Evolutionary conservation across 2,888 invertebrate species (phyloP), one percentile per base, ranked within the genome.

Genomic region (Rhopalosiphum nymphaeae): DNA sequence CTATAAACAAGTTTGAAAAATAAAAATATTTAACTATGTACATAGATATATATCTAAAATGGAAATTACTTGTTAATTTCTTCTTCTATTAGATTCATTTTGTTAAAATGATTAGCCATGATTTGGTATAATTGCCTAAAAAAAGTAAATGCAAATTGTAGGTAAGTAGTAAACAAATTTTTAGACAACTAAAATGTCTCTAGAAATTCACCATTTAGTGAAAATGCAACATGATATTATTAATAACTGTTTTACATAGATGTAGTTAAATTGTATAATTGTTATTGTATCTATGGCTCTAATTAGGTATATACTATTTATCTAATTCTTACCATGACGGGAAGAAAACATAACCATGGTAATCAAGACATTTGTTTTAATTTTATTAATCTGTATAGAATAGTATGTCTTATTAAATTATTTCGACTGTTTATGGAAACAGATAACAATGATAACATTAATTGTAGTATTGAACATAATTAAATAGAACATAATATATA

Each of bases 41-140:
- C 53, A 16, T 53, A 53, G 49, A 49, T 53, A 53, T 16, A 53
- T 16, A 53, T 21, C 13, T 44, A 46, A 57, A 49, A 21, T 7
- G 0, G 26, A 13, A 36, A n/a, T 91, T 91, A 91, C 91, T 53
- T 91, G 26, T 78, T 49, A 36, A 91, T 78, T 91, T 91, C 78
- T 49, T 91, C 49, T 49, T 91, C 42, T 49, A 78, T 78, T 11
- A 11, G n/a, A 36, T 91, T 78, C 11, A 89, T 89, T 61, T 61
- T 44, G 16, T 61, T 61, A 3, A 89, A 89, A 89, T 44, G 1
- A 61, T 61, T 87, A 29, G n/a, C 7, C 44, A 44, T 89, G 61
- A n/a, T 46, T 89, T 29, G 7, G 16, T 49, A 49, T 46, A 16
- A 49, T 9, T 29, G n/a, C 5, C 9, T 7, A 49, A 85, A 25